Evolutionary conservation across 2,797 vertebrate species (phyloP).

Genomic region (Furcifer pardalis): DNA sequence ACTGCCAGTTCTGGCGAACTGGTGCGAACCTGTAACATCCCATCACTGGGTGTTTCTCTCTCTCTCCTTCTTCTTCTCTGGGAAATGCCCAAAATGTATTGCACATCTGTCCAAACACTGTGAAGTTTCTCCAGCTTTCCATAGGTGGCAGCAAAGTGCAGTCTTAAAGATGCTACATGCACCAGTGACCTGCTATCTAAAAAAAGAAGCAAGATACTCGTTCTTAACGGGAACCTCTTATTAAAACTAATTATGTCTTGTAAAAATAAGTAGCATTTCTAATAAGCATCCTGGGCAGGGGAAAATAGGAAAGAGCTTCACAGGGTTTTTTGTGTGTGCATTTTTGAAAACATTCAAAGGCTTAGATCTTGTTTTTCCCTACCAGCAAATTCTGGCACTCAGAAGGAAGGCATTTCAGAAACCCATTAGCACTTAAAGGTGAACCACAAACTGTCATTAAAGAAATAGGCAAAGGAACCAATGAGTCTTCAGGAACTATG

Average conservation of each 20-base stretch:
- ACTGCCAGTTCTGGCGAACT: too few relatives aligned
- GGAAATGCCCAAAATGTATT: not conserved
- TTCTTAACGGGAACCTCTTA: not conserved
- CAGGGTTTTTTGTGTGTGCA: not conserved
- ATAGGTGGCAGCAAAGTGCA: constrained; percentile 18
- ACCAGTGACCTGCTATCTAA: not conserved
- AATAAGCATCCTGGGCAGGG: not conserved
- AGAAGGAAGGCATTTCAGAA: not conserved
- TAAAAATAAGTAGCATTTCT: not conserved
- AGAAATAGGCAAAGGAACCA: too few relatives aligned
- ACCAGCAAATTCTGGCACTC: constrained; percentile 10
- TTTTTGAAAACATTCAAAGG: not conserved
- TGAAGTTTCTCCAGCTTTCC: not conserved
- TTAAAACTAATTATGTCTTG: not conserved
- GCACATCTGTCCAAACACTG: too few relatives aligned
- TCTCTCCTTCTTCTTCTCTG: not conserved
- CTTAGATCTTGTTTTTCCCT: not conserved
- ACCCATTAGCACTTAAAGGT: too few relatives aligned
- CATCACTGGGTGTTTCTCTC: too few relatives aligned
- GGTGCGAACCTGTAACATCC: too few relatives aligned
- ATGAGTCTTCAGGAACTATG: too few relatives aligned
- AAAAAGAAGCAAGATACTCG: not conserved
- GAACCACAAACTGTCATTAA: too few relatives aligned
- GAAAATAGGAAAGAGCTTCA: not conserved
- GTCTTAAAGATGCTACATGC: not conserved